A percentile compares a stretch with the other conserved stretches of the same genome.
These are phyloP conservation scores for Schlechtendalia chinensis DNA, from an alignment of 1,140 invertebrate genomes.

Conservation along the genomic window DNA sequence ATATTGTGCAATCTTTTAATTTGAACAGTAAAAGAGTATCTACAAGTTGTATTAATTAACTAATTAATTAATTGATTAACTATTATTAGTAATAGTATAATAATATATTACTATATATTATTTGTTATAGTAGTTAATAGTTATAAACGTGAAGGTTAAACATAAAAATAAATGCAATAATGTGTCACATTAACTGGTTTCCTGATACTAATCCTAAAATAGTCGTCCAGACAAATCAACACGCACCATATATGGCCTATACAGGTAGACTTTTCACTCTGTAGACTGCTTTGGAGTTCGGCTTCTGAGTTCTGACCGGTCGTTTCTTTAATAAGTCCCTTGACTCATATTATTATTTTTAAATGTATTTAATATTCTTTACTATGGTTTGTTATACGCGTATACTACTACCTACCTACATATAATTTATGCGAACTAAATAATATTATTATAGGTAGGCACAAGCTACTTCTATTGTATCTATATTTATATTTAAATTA, in stretches of 20 bases:
- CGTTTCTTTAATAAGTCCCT: slow-evolving; percentile 24
- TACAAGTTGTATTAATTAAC: too few species aligned
- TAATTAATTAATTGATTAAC: too few species aligned
- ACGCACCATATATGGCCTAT: slow-evolving; percentile 31
- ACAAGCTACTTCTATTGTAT: too few species aligned
- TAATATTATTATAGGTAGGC: too few species aligned
- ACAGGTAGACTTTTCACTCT: slow-evolving; percentile 13
- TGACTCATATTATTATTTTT: slow-evolving; percentile 35
- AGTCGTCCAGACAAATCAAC: slow-evolving; percentile 33
- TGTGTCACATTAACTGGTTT: slow-evolving; percentile 37
- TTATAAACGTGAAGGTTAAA: background rate
- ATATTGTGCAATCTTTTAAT: too few species aligned
- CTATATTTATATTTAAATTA: too few species aligned
- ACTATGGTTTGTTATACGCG: background rate
- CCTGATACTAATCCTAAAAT: slow-evolving; percentile 36
- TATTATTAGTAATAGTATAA: too few species aligned
- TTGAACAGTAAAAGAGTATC: too few species aligned
- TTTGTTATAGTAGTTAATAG: too few species aligned
- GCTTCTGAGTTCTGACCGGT: slow-evolving; percentile 10
- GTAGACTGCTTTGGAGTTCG: background rate
- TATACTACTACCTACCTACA: too few species aligned
- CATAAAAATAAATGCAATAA: slow-evolving; percentile 9
- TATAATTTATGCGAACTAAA: too few species aligned
- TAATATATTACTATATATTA: too few species aligned
- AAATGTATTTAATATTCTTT: slow-evolving; percentile 7